Conservation (phyloP, 2,888 invertebrate species). For the Fragum sueziense region DNA sequence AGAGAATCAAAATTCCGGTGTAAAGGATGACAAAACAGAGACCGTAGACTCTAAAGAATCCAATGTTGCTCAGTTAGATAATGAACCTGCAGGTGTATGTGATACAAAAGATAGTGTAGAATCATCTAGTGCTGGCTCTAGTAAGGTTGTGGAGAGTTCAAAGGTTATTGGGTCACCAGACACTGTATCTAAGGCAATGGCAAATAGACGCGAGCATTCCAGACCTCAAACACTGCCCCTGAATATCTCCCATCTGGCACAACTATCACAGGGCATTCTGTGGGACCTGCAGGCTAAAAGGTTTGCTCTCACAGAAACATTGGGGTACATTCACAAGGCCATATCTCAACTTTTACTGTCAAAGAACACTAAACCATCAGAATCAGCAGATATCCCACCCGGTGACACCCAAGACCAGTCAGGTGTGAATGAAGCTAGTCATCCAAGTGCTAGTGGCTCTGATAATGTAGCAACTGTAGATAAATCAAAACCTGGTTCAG, state of each 20-base stretch:
- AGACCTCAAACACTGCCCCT: slow-evolving; percentile 11
- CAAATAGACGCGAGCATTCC: not conserved
- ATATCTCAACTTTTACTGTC: slow-evolving; percentile 75
- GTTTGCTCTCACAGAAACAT: slow-evolving; percentile 74
- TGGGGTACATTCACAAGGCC: slow-evolving; percentile 76
- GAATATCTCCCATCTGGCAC: slow-evolving; percentile 58
- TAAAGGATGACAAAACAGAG: not conserved
- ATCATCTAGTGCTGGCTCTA: not conserved
- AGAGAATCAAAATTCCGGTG: not conserved
- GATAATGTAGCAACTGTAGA: not conserved
- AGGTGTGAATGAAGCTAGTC: not conserved
- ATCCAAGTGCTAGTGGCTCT: not conserved
- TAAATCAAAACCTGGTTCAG: not conserved
- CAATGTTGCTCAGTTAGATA: not conserved
- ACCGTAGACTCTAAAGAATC: not conserved
- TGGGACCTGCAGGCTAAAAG: slow-evolving; percentile 78
- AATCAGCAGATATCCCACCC: not conserved
- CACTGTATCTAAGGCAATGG: slow-evolving; percentile 8
- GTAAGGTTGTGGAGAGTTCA: not conserved
- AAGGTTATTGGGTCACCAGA: slow-evolving; percentile 2
- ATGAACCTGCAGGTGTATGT: not conserved
- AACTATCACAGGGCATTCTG: slow-evolving; percentile 71
- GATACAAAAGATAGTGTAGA: not conserved
- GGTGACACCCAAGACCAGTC: not conserved
- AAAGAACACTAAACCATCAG: slow-evolving; percentile 50